Evolutionary conservation across 2,797 vertebrate genomes (phyloP).

Genomic region (Lagorchestes hirsutus): DNA sequence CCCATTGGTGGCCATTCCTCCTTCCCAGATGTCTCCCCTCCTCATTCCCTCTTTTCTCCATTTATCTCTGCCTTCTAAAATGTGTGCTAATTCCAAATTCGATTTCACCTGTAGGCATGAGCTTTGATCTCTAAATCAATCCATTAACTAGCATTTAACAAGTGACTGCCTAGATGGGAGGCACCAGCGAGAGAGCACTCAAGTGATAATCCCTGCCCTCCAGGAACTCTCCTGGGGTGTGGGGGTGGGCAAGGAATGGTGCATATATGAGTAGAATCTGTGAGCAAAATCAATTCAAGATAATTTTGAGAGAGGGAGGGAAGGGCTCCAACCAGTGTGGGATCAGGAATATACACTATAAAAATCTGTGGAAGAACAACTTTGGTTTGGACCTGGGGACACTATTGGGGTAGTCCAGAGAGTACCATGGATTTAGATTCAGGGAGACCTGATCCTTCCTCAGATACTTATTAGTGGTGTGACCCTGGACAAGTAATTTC

Average conservation of each 20-base stretch:
- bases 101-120: neutral
- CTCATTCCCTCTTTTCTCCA: neutral
- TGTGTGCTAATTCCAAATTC: neutral
- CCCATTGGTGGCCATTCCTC: neutral
- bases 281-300: neutral
- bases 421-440: neutral
- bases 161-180: neutral
- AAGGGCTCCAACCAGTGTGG: neutral
- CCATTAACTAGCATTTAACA: neutral
- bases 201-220: neutral
- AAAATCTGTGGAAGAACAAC: neutral
- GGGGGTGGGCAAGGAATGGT: neutral
- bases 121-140: neutral
- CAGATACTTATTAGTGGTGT: neutral
- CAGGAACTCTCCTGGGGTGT: neutral
- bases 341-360: neutral
- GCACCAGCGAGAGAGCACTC: neutral
- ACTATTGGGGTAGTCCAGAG: too few species aligned
- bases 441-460: neutral
- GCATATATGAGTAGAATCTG: neutral
- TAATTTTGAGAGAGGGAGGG: neutral
- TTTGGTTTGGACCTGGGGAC: neutral
- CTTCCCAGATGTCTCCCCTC: neutral
- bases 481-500: neutral
- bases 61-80: neutral